phyloP scores from a whole-genome alignment of 2,797 vertebrate genomes.

The Chiloscyllium punctatum region DNA sequence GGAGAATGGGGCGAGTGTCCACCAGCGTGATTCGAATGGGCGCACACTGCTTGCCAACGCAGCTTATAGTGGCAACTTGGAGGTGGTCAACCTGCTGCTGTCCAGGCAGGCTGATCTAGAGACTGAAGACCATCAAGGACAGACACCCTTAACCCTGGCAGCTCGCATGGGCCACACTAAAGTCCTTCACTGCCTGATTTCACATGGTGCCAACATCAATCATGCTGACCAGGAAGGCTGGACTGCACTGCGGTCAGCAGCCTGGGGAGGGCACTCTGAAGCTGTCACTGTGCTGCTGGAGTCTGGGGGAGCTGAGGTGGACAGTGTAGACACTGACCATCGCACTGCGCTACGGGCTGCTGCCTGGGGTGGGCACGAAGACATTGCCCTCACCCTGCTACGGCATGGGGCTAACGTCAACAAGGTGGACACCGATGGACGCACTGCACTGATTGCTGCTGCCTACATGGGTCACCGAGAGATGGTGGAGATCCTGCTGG shows the following conservation, averaged over 20 bases:
- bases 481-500: slow-evolving; percentile 60
- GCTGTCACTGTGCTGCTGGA: slow-evolving; percentile 60
- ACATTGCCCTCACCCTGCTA: slow-evolving; percentile 60
- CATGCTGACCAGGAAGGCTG: slow-evolving; percentile 67
- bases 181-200: slow-evolving; percentile 59
- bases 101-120: slow-evolving; percentile 57
- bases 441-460: slow-evolving; percentile 69
- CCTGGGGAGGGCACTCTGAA: slow-evolving; percentile 68
- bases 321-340: slow-evolving; percentile 62
- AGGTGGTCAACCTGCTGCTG: slow-evolving; percentile 57
- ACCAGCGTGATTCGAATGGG: slow-evolving; percentile 54
- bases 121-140: slow-evolving; percentile 61
- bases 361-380: slow-evolving; percentile 71
- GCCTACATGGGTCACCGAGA: slow-evolving; percentile 74
- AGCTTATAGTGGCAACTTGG: slow-evolving; percentile 58
- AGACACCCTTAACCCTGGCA: slow-evolving; percentile 64
- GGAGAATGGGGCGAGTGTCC: slow-evolving; percentile 55
- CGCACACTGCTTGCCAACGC: slow-evolving; percentile 60
- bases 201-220: slow-evolving; percentile 50
- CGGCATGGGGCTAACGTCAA: slow-evolving; percentile 59
- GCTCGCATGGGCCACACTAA: slow-evolving; percentile 61
- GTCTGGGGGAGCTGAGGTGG: slow-evolving; percentile 61
- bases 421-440: slow-evolving; percentile 60
- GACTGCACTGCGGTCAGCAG: slow-evolving; percentile 67
- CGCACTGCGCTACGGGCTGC: slow-evolving; percentile 71